phyloP scores from a whole-genome alignment of 1,140 invertebrate genomes.

The Acromyrmex heyeri region DNA sequence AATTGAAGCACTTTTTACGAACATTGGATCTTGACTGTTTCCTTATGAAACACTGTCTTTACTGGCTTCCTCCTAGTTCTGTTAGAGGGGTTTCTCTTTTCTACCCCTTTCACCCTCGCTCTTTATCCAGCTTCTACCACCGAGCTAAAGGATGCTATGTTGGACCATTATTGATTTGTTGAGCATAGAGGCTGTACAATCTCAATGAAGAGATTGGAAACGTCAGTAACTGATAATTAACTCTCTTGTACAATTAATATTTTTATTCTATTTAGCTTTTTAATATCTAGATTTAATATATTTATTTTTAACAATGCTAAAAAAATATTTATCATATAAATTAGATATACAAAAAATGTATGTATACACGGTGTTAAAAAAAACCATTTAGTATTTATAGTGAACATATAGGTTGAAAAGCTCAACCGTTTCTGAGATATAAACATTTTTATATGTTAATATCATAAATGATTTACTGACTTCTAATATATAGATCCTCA shows the following conservation, averaged over 20 bases:
- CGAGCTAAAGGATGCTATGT: slow-evolving; percentile 81
- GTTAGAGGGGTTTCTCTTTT: slow-evolving; percentile 73
- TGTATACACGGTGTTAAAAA: too few relatives aligned
- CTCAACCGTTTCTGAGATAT: too few relatives aligned
- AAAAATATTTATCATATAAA: neutral
- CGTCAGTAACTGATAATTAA: neutral
- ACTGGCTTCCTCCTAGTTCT: slow-evolving; percentile 83
- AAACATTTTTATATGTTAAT: too few relatives aligned
- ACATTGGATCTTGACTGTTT: slow-evolving; percentile 77
- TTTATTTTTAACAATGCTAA: neutral
- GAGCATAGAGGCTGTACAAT: slow-evolving; percentile 59
- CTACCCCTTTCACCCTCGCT: slow-evolving; percentile 71
- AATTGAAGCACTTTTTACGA: slow-evolving; percentile 77
- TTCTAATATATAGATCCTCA: too few relatives aligned
- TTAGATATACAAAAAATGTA: neutral
- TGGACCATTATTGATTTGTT: slow-evolving; percentile 85
- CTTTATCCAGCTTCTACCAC: slow-evolving; percentile 63
- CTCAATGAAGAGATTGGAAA: slow-evolving; percentile 41
- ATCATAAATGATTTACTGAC: too few relatives aligned
- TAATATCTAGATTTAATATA: slow-evolving; percentile 1
- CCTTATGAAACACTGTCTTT: slow-evolving; percentile 78
- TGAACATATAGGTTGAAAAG: too few relatives aligned
- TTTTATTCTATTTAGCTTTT: neutral
- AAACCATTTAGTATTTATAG: too few relatives aligned
- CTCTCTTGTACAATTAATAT: neutral